These are phyloP conservation scores for Drosophila diplacantha DNA, from an alignment of 2,888 invertebrate genomes.

Conservation along the genomic window DNA sequence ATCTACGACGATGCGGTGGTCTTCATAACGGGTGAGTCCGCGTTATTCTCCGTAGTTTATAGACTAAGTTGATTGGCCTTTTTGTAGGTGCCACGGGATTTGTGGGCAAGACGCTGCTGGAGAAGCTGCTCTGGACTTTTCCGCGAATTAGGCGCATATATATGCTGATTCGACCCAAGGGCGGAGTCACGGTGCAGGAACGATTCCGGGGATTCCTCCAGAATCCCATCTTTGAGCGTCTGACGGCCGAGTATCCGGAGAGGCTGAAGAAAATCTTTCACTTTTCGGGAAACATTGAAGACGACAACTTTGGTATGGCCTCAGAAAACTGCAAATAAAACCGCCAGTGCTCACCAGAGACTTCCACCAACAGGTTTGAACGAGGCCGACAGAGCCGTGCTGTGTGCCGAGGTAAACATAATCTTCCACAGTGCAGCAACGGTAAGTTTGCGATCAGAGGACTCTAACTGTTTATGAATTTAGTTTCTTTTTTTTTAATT, in stretches of 20 bases:
- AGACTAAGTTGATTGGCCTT: conserved; percentile 77
- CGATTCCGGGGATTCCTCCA: conserved; percentile 86
- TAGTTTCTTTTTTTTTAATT: neutral
- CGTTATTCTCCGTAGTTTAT: neutral
- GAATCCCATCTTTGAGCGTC: conserved; percentile 86
- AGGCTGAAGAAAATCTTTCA: conserved; percentile 84
- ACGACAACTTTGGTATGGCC: conserved; percentile 68
- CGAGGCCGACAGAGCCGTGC: conserved; percentile 81
- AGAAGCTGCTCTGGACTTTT: conserved; percentile 93
- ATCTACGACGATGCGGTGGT: conserved; percentile 71
- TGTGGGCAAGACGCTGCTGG: conserved; percentile 94
- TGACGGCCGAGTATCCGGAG: conserved; percentile 82
- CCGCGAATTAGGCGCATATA: conserved; percentile 87
- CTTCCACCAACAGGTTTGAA: conserved; percentile 79
- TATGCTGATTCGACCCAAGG: conserved; percentile 87
- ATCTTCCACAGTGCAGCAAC: conserved; percentile 98
- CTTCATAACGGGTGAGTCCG: conserved; percentile 70
- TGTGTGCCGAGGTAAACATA: conserved; percentile 85
- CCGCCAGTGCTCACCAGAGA: conserved; percentile 5
- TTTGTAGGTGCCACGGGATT: conserved; percentile 88
- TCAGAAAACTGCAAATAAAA: conserved; percentile 7
- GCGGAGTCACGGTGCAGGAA: conserved; percentile 84
- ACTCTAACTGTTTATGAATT: neutral
- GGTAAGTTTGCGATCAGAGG: conserved; percentile 70
- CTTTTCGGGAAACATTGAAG: conserved; percentile 85